These are phyloP conservation scores for Rattus rattus DNA, from an alignment of 2,113 vertebrate species.

Conservation along the genomic window DNA sequence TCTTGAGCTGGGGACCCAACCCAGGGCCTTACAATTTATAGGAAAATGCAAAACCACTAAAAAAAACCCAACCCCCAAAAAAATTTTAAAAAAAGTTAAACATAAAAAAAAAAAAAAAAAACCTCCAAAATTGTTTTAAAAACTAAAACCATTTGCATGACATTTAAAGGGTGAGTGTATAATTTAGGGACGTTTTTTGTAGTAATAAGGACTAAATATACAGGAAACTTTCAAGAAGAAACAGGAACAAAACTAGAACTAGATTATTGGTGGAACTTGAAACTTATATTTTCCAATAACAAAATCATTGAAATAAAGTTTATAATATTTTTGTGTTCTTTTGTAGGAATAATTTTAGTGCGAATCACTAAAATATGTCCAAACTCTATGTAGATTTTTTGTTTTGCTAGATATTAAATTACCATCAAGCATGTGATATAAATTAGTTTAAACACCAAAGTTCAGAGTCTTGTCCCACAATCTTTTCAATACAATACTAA, in stretches of 20 bases:
- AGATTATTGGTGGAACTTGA: neutral
- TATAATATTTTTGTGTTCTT: neutral
- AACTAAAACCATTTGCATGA: neutral
- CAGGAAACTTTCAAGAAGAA: neutral
- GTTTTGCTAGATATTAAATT: constrained; percentile 35
- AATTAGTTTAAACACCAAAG: neutral
- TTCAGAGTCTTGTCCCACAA: neutral
- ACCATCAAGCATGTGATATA: neutral
- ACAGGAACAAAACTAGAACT: neutral
- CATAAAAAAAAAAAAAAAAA: neutral
- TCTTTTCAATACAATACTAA: constrained; percentile 18
- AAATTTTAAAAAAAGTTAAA: neutral
- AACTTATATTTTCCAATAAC: neutral
- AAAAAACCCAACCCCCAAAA: too few species aligned
- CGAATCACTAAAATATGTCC: neutral
- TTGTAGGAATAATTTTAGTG: neutral
- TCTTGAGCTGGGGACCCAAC: too few species aligned
- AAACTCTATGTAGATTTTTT: constrained; percentile 48
- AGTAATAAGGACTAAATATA: neutral
- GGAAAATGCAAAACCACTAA: too few species aligned
- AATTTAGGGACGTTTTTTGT: neutral
- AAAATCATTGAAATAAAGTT: neutral
- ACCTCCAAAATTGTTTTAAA: neutral
- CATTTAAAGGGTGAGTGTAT: neutral
- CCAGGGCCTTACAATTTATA: too few species aligned